phyloP scores from a whole-genome alignment of 2,797 vertebrate genomes.

The Acipenser transmontanus region DNA sequence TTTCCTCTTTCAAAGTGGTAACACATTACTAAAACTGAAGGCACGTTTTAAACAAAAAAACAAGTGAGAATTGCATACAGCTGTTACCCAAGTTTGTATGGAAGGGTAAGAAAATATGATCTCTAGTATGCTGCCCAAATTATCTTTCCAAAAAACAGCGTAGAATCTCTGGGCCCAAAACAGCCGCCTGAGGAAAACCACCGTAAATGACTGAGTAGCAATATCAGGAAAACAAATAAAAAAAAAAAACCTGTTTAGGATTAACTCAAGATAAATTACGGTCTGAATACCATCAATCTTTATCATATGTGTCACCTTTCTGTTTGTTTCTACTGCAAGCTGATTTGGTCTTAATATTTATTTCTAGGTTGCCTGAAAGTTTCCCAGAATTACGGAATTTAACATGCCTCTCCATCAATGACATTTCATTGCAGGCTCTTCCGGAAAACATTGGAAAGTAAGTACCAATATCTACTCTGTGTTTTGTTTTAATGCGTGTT shows the following conservation, averaged over 20 bases:
- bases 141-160: not conserved
- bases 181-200: not conserved
- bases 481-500: not conserved
- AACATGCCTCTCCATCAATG: constrained; percentile 96
- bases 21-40: not conserved
- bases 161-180: not conserved
- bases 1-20: no score
- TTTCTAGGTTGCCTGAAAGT: constrained; percentile 82
- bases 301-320: not conserved
- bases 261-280: no score
- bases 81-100: not conserved
- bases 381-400: constrained; percentile 88
- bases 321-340: no score
- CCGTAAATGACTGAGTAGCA: not conserved
- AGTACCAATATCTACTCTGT: constrained; percentile 45
- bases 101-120: no score
- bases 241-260: not conserved
- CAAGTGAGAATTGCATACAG: not conserved
- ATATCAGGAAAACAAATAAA: no score
- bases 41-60: not conserved
- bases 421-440: constrained; percentile 91
- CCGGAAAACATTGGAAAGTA: constrained; percentile 98
- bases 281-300: not conserved
- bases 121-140: not conserved
- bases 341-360: not conserved